Conservation (phyloP, 2,797 vertebrate species). For the Acanthiza pusilla region DNA sequence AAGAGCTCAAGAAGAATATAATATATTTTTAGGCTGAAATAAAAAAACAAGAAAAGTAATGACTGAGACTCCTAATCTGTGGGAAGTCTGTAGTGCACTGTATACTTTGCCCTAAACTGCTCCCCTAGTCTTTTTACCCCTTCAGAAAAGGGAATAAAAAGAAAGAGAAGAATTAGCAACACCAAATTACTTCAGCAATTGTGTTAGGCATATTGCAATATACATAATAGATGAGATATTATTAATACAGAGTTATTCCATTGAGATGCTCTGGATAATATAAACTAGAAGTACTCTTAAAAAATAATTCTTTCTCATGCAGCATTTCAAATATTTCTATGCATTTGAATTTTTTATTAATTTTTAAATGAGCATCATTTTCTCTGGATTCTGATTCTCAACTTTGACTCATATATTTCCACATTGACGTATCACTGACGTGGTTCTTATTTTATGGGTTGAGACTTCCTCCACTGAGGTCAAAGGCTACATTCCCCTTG, state of each 20-base stretch:
- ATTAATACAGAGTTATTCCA: constrained; percentile 48
- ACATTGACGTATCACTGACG: not conserved
- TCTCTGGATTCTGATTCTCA: not conserved
- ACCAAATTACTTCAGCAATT: constrained; percentile 38
- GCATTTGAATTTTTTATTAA: not conserved
- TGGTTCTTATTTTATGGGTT: not conserved
- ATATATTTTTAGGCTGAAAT: not conserved
- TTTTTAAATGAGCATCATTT: not conserved
- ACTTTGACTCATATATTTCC: not conserved
- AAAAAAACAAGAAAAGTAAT: not conserved
- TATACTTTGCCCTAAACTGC: not conserved
- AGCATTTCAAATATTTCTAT: not conserved
- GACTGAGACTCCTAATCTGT: not conserved
- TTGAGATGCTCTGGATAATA: constrained; percentile 21
- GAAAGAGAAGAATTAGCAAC: constrained; percentile 18
- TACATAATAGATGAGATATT: constrained; percentile 62
- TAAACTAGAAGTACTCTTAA: not conserved
- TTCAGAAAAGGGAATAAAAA: not conserved
- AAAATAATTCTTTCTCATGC: not conserved
- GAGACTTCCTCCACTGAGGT: not conserved
- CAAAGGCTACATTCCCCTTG: not conserved
- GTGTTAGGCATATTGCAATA: constrained; percentile 28
- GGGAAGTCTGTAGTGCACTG: not conserved
- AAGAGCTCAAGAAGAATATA: not conserved
- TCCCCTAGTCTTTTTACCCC: not conserved